Evolutionary conservation across 2,888 invertebrate genomes (phyloP), one percentile per base, ranked within the genome.

Genomic region (Nowickia ferox): DNA sequence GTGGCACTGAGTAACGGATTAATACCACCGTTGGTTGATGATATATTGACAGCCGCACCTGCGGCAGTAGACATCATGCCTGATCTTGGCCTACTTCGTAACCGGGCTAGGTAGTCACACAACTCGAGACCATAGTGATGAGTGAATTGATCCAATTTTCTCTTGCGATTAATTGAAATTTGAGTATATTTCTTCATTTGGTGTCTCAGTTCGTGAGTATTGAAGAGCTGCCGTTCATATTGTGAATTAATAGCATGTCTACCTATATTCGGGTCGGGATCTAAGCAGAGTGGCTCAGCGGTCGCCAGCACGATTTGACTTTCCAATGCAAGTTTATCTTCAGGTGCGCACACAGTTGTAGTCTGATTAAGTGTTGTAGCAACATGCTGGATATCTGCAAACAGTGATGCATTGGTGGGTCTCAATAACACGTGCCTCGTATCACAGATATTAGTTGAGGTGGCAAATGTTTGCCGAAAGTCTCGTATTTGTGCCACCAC

Each of bases 401-500:
- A 92, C 57, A 92, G 91, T 93, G 97, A 97, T 95, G 97, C 97
- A 92, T 96, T 96, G 87, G 97, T 96, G 90, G 97, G 98, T 93
- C 96, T 96, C 89, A 98, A 94, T 89, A 98, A 94, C 88, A 97
- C 97, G 94, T 97, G 96, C 93, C 96, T 96, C 89, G 96, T 96
- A 94, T 97, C 96, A 94, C 96, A 96, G 92, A 95, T 92, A 92
- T 93, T 94, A 93, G 95, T 96, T 93, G 94, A 95, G 91, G 94
- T 94, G 89, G 96, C 96, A 93, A 96, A 96, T 88, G 96, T 95
- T 93, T 96, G 96, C 91, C 98, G 95, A 92, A 96, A 97, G 93
- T 98, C 98, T 90, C 97, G 95, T 89, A 98, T 95, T 94, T 98
- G 97, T 89, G 96, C 97, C 91, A 98, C 96, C 87, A 98, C 96